These are phyloP conservation scores for Pogonocichla stellata DNA, from an alignment of 2,113 vertebrate genomes.

Conservation along the genomic window DNA sequence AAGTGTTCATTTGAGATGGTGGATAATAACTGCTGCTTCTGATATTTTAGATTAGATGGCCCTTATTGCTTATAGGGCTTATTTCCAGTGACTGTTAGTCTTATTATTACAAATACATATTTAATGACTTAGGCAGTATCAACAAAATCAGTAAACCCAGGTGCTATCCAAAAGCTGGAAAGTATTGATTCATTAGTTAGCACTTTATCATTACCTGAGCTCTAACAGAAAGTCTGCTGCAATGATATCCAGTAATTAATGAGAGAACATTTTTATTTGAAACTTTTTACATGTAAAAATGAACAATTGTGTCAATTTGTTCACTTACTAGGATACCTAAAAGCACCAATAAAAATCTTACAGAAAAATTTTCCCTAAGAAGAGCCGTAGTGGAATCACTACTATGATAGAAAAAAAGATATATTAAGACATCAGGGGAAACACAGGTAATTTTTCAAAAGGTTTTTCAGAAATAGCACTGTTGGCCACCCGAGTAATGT, in stretches of 20 bases:
- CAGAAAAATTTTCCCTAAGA: not conserved
- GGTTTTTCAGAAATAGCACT: not conserved
- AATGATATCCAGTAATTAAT: not conserved
- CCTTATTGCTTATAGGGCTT: not conserved
- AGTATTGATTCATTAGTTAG: not conserved
- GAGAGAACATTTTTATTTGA: not conserved
- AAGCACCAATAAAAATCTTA: not conserved
- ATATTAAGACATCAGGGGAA: not conserved
- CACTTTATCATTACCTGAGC: not conserved
- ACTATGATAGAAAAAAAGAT: not conserved
- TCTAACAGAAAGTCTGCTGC: not conserved
- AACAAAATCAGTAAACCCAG: not conserved
- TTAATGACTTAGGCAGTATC: not conserved
- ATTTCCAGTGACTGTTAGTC: constrained; percentile 11
- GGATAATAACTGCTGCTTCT: constrained; percentile 25
- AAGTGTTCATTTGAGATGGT: constrained; percentile 56
- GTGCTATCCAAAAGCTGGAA: not conserved
- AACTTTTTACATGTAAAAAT: not conserved
- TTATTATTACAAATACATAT: constrained; percentile 8
- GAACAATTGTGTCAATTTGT: not conserved
- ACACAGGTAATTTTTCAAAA: not conserved
- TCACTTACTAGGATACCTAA: not conserved
- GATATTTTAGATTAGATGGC: constrained; percentile 36
- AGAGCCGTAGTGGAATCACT: not conserved
- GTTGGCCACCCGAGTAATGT: not conserved